Evolutionary conservation across 2,888 invertebrate genomes (phyloP).

Genomic region (Caradrina kadenii): DNA sequence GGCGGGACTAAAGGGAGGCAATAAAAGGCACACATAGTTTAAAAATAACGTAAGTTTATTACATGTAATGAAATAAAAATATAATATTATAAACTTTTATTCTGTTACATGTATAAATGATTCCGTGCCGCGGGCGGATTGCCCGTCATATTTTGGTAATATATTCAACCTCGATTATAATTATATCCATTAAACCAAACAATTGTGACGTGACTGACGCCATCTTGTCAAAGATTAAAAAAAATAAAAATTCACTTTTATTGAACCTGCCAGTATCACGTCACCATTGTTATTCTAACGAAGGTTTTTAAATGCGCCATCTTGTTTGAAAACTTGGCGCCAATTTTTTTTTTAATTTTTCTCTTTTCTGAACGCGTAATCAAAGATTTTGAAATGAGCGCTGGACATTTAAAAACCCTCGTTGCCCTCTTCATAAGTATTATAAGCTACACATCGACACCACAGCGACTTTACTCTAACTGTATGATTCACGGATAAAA

Average conservation of each 20-base stretch:
- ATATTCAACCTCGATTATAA: slow-evolving; percentile 64
- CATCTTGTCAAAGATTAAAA: slow-evolving; percentile 57
- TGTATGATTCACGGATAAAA: slow-evolving; percentile 66
- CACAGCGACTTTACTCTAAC: slow-evolving; percentile 70
- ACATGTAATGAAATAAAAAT: slow-evolving; percentile 90
- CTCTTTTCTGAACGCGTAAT: background rate
- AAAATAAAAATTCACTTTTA: slow-evolving; percentile 47
- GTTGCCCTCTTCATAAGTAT: slow-evolving; percentile 58
- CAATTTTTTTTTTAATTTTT: slow-evolving; percentile 31
- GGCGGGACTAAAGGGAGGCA: background rate
- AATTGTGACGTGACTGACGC: slow-evolving; percentile 68
- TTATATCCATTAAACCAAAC: slow-evolving; percentile 65
- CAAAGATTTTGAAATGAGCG: slow-evolving; percentile 5
- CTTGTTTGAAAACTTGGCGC: slow-evolving; percentile 35
- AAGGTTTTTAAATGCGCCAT: slow-evolving; percentile 73
- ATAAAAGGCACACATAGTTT: slow-evolving; percentile 82
- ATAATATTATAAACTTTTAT: slow-evolving; percentile 84
- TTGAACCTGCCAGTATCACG: slow-evolving; percentile 61
- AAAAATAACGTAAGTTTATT: slow-evolving; percentile 91
- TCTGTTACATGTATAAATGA: slow-evolving; percentile 83
- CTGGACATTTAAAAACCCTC: slow-evolving; percentile 59
- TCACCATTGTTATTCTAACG: slow-evolving; percentile 69
- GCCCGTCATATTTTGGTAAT: slow-evolving; percentile 69
- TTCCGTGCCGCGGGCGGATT: slow-evolving; percentile 66
- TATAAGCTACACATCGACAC: slow-evolving; percentile 73